phyloP scores from a whole-genome alignment of 2,888 invertebrate species.

The Pristionchus entomophagus region DNA sequence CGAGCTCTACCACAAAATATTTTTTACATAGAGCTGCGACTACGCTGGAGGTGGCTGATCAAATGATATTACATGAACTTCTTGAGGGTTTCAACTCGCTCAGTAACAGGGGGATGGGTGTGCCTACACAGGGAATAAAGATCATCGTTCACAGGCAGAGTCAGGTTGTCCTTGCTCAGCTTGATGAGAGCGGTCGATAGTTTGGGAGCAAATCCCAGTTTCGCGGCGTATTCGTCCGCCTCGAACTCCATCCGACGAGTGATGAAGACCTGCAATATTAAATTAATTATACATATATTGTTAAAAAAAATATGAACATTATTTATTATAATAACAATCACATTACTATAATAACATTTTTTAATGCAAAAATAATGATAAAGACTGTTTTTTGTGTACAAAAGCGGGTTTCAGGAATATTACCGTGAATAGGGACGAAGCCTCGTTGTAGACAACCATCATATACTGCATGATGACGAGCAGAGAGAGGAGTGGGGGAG shows the following conservation, averaged over 20 bases:
- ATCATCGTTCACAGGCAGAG: constrained; percentile 94
- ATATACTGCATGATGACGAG: constrained; percentile 90
- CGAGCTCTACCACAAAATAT: too few relatives aligned
- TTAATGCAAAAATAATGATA: too few relatives aligned
- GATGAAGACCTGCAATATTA: not conserved
- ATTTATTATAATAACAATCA: not conserved
- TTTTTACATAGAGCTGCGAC: not conserved
- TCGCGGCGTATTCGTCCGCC: constrained; percentile 92
- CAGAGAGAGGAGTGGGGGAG: constrained; percentile 92
- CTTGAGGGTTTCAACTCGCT: constrained; percentile 85
- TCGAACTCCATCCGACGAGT: constrained; percentile 50
- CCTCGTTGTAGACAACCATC: constrained; percentile 91
- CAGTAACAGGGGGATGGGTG: constrained; percentile 95
- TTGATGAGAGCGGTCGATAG: constrained; percentile 91
- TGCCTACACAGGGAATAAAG: constrained; percentile 95
- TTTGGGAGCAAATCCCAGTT: constrained; percentile 84
- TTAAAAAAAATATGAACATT: constrained; percentile 69
- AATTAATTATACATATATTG: too few relatives aligned
- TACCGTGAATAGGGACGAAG: too few relatives aligned
- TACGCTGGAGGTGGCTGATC: not conserved
- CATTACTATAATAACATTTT: too few relatives aligned
- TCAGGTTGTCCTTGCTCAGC: constrained; percentile 90
- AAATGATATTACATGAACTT: not conserved
- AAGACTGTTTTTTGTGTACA: too few relatives aligned
- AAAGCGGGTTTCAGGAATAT: too few relatives aligned